Evolutionary conservation across 2,797 vertebrate species (phyloP), one percentile per base, ranked within the genome.

Genomic region (Myotis daubentonii): DNA sequence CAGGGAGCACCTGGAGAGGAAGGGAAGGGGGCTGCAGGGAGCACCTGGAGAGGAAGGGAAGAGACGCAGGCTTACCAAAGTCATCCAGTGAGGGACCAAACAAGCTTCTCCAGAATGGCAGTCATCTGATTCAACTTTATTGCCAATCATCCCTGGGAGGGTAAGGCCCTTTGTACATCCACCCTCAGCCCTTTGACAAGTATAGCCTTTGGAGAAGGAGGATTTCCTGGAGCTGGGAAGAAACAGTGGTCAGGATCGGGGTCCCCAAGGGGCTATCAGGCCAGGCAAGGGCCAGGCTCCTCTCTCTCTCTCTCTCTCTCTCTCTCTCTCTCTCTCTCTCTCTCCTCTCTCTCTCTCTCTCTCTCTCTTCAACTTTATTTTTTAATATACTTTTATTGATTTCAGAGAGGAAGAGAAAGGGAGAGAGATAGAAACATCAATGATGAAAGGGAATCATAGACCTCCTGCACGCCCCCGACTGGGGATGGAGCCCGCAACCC

Each of bases 51-150:
- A 6, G 30, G 7, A 78, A 78, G 2, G 74, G 12, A 8, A 10
- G 0, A 6, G 38, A 89, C 20, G 25, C 4, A 10, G 28, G 44
- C n/a, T 81, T 38, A 10, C 49, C 79, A n/a, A n/a, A 70, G 47
- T 60, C 38, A 10, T 6, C 36, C 41, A 25, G n/a, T 0, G 16
- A 87, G 70, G 33, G 60, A 84, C 12, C 36, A 33, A 57, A 38
- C 6, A 19, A 78, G 36, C 41, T 91, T 25, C 44, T 49, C 36
- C 49, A 28, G 6, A 57, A 25, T 16, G 19, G 30, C 0, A 8
- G 41, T 41, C 30, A 60, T 13, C 25, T 74, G 19, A 47, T 71
- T 33, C 76, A 44, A 78, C 68, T 96, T 96, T 86, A 97, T 72
- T 83, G 36, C 13, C 12, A 44, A 12, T 53, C 30, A 89, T 94